A percentile compares a stretch with the other conserved stretches of the same genome.
phyloP scores from a whole-genome alignment of 2,113 vertebrate species.

The Tricholaema leucomelas region DNA sequence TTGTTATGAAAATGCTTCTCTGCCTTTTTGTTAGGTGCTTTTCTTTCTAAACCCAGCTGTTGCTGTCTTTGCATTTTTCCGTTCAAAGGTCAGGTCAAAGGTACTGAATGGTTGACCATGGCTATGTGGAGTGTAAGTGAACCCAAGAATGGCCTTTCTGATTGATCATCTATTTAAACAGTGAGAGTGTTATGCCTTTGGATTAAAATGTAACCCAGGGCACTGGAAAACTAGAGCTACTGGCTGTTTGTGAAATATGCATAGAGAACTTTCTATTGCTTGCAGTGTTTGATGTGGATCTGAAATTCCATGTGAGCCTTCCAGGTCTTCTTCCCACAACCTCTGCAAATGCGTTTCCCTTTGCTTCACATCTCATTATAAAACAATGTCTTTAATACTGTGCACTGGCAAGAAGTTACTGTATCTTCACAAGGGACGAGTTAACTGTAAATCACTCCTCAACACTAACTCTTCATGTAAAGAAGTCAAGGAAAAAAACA shows the following conservation, averaged over 20 bases:
- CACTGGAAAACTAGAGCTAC: conserved; percentile 42
- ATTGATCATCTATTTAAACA: conserved; percentile 68
- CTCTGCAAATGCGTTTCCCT: conserved; percentile 20
- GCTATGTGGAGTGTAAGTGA: conserved; percentile 61
- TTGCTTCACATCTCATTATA: conserved; percentile 35
- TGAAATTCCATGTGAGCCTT: conserved; percentile 50
- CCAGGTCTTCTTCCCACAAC: conserved; percentile 63
- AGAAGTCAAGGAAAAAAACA: not conserved
- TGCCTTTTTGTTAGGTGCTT: conserved; percentile 54
- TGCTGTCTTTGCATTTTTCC: conserved; percentile 54
- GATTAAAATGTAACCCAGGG: conserved; percentile 61
- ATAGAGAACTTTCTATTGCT: conserved; percentile 63
- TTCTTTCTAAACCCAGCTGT: conserved; percentile 51
- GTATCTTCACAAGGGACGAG: not conserved
- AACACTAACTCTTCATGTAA: not conserved
- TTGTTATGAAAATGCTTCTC: conserved; percentile 71
- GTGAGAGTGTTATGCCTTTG: conserved; percentile 64
- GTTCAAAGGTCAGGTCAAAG: conserved; percentile 71
- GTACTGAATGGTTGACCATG: conserved; percentile 56
- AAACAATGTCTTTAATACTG: not conserved
- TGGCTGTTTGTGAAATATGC: conserved; percentile 59
- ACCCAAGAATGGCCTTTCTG: conserved; percentile 66
- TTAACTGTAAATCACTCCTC: not conserved
- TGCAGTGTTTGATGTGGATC: conserved; percentile 50
- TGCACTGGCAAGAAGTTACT: not conserved